Percentiles rank a stretch among this genome's conserved stretches.
phyloP scores from a whole-genome alignment of 2,888 invertebrate genomes.

The Leistus spinibarbis region DNA sequence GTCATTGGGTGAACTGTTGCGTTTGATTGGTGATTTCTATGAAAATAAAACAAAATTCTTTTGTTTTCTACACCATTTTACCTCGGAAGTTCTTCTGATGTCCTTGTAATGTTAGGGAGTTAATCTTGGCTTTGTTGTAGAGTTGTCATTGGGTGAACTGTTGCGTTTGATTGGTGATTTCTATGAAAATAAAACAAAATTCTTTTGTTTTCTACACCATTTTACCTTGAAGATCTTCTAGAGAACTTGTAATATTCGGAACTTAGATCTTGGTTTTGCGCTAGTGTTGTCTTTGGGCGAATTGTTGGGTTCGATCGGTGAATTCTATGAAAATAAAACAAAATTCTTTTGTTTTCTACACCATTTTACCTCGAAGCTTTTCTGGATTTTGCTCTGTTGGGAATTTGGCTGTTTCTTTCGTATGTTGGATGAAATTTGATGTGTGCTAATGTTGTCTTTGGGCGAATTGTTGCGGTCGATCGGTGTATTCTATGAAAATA shows the following conservation, averaged over 20 bases:
- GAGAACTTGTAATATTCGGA: too few species aligned
- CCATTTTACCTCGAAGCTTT: slow-evolving; percentile 2
- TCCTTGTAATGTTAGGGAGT: too few species aligned
- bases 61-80: not conserved
- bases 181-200: too few species aligned
- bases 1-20: not conserved
- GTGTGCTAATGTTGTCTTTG: not conserved
- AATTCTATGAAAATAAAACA: slow-evolving; percentile 2
- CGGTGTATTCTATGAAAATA: slow-evolving; percentile 1
- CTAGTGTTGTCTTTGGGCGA: not conserved
- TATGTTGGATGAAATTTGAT: too few species aligned
- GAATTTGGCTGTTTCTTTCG: too few species aligned
- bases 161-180: not conserved
- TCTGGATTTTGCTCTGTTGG: not conserved
- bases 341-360: not conserved
- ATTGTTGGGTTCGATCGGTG: too few species aligned
- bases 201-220: not conserved
- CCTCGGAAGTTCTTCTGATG: not conserved
- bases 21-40: not conserved
- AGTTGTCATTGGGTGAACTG: not conserved
- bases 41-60: not conserved
- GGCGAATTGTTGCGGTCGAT: not conserved
- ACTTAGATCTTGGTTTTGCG: not conserved
- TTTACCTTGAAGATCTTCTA: not conserved
- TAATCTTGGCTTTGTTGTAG: too few species aligned